A percentile compares a stretch with the other conserved stretches of the same genome.
phyloP scores from a whole-genome alignment of 2,888 invertebrate genomes.

The Trachelus troglodyta region DNA sequence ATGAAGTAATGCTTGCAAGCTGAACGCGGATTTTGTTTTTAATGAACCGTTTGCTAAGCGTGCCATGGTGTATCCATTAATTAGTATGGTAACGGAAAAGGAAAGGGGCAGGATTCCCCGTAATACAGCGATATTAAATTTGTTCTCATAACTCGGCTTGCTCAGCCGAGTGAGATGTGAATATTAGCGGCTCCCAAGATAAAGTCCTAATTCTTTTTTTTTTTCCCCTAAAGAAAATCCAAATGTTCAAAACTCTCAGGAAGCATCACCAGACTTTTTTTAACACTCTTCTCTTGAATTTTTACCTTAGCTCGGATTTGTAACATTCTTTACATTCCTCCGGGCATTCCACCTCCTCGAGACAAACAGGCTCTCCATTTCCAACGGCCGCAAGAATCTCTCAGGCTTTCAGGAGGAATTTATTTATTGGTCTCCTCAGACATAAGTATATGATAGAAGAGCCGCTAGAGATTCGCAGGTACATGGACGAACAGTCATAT shows the following conservation, averaged over 20 bases:
- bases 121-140: slow-evolving; percentile 21
- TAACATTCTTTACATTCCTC: neutral
- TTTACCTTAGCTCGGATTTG: neutral
- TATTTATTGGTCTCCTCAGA: neutral
- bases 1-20: neutral
- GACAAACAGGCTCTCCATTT: neutral
- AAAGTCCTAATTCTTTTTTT: slow-evolving; percentile 11
- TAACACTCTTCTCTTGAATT: neutral
- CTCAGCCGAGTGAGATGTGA: slow-evolving; percentile 1
- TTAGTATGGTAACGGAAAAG: slow-evolving; percentile 5
- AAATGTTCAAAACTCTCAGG: neutral
- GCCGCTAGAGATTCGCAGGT: neutral
- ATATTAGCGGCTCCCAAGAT: slow-evolving; percentile 9
- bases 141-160: slow-evolving; percentile 8
- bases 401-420: neutral
- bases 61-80: slow-evolving; percentile 14
- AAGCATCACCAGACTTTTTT: neutral
- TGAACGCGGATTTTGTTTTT: slow-evolving; percentile 9
- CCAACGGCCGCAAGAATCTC: neutral
- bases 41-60: slow-evolving; percentile 16
- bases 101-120: neutral
- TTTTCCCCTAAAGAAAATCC: neutral
- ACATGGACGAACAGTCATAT: neutral
- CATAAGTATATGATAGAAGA: neutral
- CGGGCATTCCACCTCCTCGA: neutral